Conservation (phyloP, 2,888 invertebrate species). For the Lasius fuliginosus region DNA sequence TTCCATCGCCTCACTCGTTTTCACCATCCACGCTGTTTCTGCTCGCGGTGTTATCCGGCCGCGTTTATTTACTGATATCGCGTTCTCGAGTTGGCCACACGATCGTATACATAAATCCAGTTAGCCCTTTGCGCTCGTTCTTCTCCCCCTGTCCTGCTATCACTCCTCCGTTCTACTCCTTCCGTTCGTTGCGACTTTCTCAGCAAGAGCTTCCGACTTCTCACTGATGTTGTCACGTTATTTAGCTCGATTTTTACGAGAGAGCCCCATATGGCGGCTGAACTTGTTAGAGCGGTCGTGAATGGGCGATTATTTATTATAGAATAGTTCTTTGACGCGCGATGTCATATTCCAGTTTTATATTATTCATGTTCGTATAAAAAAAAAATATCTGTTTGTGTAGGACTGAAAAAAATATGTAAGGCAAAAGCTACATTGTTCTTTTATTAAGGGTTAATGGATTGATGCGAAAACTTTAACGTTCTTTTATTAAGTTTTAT, state of each 20-base stretch:
- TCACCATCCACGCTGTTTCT: constrained; percentile 36
- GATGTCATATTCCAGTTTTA: background rate
- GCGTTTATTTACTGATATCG: constrained; percentile 83
- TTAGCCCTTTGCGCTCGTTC: constrained; percentile 61
- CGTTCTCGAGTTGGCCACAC: constrained; percentile 77
- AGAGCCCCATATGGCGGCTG: background rate
- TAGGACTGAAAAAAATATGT: background rate
- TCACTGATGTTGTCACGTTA: constrained; percentile 30
- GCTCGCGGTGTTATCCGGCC: constrained; percentile 75
- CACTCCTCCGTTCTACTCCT: constrained; percentile 41
- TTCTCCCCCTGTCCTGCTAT: constrained; percentile 12
- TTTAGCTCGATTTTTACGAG: constrained; percentile 33
- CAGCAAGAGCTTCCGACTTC: constrained; percentile 38
- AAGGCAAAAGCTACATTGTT: background rate
- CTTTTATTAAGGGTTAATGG: background rate
- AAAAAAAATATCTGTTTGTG: background rate
- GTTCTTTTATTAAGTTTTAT: background rate
- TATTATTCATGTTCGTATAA: background rate
- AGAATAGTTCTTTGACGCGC: background rate
- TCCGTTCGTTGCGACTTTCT: constrained; percentile 42
- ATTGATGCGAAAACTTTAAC: background rate
- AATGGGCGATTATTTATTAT: background rate
- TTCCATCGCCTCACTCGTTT: constrained; percentile 25
- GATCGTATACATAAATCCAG: constrained; percentile 78
- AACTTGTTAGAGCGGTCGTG: background rate